Base-by-base conservation (phyloP, 1,140 invertebrate genomes). In the Pseudomyrmex gracilis region DNA sequence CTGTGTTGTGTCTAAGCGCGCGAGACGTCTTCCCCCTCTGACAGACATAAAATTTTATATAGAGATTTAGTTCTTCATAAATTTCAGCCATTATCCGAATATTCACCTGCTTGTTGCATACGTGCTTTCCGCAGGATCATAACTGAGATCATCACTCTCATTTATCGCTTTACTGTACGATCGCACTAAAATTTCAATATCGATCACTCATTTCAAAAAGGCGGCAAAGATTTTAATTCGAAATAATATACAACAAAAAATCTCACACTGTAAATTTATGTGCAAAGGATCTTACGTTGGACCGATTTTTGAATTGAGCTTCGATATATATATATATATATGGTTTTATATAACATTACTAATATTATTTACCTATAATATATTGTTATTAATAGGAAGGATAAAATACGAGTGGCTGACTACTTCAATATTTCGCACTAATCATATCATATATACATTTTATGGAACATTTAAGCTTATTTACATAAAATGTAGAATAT, bases 331-430 rank as follows among this genome's bases (percentile, higher is more conserved):
- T 58, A 34, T 71, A 71, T 5, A 17, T 45, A 15, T 58, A 34
- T 71, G 58, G 34, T 34, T 34, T 34, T 34, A 80, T 24, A 45
- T 78, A 45, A 57, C 34, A 34, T 67, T 57, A 76, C 17, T 70
- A 45, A 80, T 70, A 80, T 70, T 49, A 70, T 70, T 34, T 78
- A 70, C 58, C 47, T 47, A 47, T 58, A 70, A 68, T 13, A 68
- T 13, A 70, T 49, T 60, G 70, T 58, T 70, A 24, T 15, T 34
- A 47, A 78, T 70, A 80, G 15, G 45, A 70, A 22, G 70, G 49
- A 80, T 15, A 58, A 13, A 70, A 4, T 68, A 70, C 17, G 51
- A 70, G 15, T 20, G 7, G 12, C 20, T 34, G 53, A 47, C 22
- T 66, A 22, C 13, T 45, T 12, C 49, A 77, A 43, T 58, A 64